Conservation (phyloP, 30 jellyfish, hydroid and myxozoan species). For the Sanderia malayensis region DNA sequence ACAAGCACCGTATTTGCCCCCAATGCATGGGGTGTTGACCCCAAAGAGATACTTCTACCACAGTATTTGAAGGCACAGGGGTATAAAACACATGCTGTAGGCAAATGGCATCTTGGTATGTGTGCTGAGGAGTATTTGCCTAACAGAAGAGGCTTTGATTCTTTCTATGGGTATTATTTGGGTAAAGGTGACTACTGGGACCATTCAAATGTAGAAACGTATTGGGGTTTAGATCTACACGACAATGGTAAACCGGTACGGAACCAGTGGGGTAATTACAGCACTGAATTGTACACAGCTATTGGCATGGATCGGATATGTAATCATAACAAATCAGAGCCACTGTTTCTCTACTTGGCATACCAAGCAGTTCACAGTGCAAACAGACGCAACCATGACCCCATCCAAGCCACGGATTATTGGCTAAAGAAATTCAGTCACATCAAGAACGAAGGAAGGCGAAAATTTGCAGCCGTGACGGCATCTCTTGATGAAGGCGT, state of each 20-base stretch:
- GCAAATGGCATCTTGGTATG: constrained; percentile 97
- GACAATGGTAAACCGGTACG: constrained; percentile 84
- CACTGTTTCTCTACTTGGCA: constrained; percentile 85
- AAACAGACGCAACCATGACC: constrained; percentile 70
- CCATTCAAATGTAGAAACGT: constrained; percentile 72
- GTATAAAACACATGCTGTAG: constrained; percentile 92
- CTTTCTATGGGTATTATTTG: constrained; percentile 87
- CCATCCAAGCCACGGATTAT: constrained; percentile 83
- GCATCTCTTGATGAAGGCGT: constrained; percentile 85
- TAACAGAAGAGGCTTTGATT: constrained; percentile 88
- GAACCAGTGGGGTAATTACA: constrained; percentile 90
- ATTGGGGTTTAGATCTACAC: constrained; percentile 93
- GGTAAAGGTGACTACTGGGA: constrained; percentile 97
- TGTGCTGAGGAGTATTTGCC: constrained; percentile 77
- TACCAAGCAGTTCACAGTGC: constrained; percentile 98
- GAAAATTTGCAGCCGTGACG: constrained; percentile 93
- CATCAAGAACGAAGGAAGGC: constrained; percentile 66
- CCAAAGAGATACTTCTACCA: constrained; percentile 68
- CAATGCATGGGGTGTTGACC: constrained; percentile 93
- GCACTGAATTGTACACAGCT: constrained; percentile 87
- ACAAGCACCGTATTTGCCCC: constrained; percentile 76
- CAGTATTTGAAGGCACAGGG: constrained; percentile 62
- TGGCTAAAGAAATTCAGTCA: constrained; percentile 72
- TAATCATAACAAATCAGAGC: constrained; percentile 71
- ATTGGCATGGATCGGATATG: constrained; percentile 55